Conservation (phyloP, 2,888 invertebrate genomes). For the Apamea monoglypha region DNA sequence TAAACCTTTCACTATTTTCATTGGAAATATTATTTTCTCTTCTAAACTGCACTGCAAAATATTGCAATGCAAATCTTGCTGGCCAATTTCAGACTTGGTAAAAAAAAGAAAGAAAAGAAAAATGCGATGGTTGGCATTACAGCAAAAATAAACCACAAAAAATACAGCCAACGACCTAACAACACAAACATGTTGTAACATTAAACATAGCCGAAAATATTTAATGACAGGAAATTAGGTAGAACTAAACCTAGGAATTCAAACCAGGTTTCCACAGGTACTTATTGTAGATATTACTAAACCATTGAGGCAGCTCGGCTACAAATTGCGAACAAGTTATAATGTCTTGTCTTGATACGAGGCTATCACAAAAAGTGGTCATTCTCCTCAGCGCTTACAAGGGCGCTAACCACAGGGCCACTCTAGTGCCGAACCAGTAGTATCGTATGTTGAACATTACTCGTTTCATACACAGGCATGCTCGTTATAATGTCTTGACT, state of each 20-base stretch:
- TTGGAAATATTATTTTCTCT: background rate
- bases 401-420: background rate
- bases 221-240: background rate
- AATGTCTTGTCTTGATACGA: constrained; percentile 10
- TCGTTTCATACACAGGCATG: background rate
- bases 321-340: constrained; percentile 27
- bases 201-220: background rate
- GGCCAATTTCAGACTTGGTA: background rate
- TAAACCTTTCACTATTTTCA: background rate
- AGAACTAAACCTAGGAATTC: background rate
- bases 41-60: background rate
- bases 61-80: background rate
- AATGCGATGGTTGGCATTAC: background rate
- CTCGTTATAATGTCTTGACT: background rate
- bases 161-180: too few relatives aligned
- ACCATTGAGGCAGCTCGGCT: background rate
- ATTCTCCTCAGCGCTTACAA: background rate
- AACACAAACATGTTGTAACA: too few relatives aligned
- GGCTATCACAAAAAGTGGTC: constrained; percentile 34
- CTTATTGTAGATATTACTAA: constrained; percentile 6
- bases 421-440: background rate
- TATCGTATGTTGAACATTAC: background rate
- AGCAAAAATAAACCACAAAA: too few relatives aligned
- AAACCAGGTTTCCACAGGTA: background rate
- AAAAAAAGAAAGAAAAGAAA: background rate